phyloP scores from a whole-genome alignment of 2,113 vertebrate species.

The Pollimyrus isidori region DNA sequence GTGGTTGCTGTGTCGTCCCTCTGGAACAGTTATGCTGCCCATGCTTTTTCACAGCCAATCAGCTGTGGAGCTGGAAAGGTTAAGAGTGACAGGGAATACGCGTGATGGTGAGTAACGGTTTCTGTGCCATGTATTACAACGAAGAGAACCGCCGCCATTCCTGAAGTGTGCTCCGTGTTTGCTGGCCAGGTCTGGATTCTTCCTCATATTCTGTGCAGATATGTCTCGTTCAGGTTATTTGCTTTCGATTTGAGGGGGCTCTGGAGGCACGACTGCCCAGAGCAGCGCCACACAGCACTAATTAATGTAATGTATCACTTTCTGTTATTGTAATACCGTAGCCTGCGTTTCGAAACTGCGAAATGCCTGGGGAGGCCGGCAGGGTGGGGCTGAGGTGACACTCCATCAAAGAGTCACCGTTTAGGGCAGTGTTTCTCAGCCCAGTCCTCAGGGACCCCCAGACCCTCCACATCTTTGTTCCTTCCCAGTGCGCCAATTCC shows the following conservation, averaged over 20 bases:
- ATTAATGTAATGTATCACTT: slow-evolving; percentile 38
- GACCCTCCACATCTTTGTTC: background rate
- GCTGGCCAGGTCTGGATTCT: slow-evolving; percentile 30
- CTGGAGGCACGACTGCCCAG: slow-evolving; percentile 20
- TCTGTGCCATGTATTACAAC: slow-evolving; percentile 13
- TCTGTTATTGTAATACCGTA: slow-evolving; percentile 39
- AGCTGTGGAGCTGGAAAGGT: background rate
- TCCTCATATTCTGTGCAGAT: slow-evolving; percentile 31
- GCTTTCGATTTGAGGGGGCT: slow-evolving; percentile 25
- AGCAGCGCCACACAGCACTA: slow-evolving; percentile 30
- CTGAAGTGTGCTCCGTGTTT: slow-evolving; percentile 22
- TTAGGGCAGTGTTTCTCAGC: background rate
- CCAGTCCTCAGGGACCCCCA: background rate
- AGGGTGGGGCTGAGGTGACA: background rate
- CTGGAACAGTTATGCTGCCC: background rate
- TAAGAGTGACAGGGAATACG: background rate
- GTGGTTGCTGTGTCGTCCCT: background rate
- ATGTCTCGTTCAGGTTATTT: slow-evolving; percentile 37
- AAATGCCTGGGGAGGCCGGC: background rate
- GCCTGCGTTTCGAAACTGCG: slow-evolving; percentile 27
- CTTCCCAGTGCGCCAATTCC: background rate
- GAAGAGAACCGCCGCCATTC: slow-evolving; percentile 18
- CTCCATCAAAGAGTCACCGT: background rate
- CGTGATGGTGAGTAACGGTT: background rate
- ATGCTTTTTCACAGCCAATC: background rate